Evolutionary conservation across 1,140 invertebrate species (phyloP), one percentile per base, ranked within the genome.

Genomic region (Ridgeia piscesae): DNA sequence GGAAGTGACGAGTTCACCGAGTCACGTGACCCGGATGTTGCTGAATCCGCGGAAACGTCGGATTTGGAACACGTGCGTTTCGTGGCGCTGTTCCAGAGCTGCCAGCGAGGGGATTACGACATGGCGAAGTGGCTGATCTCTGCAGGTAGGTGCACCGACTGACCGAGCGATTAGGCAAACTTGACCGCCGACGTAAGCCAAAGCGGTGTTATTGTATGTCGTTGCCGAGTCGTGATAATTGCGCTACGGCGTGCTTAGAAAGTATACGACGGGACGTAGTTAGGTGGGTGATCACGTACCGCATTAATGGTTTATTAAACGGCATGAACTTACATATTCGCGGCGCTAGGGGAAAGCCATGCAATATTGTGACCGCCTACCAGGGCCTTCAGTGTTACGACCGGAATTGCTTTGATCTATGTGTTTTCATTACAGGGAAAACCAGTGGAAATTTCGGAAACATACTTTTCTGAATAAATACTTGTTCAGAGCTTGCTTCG

Each of bases 1-100:
- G 89, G 17, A 35, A 90, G 89, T n/a, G 89, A 90, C 89, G n/a
- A 35, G 6, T 11, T 34, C 0, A 42, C 34, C 17, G n/a, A 17
- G 17, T 34, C 89, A 35, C n/a, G 89, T 11, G 58, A 77, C 27
- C 35, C 34, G 34, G 89, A 90, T 42, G 89, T 90, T 17, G 21
- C 89, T 34, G 89, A 90, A n/a, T 35, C 11, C 9, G 17, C 34
- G n/a, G 89, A 90, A 27, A 90, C 17, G 89, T 35, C 89, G 31
- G 34, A 17, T 6, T 17, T 42, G 1, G 35, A 33, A 90, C 31
- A 42, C 35, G 89, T 33, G 35, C 89, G 89, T 17, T 90, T 90
- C n/a, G 89, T 90, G 34, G 89, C 89, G 89, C 6, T 90, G 34
- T 90, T 35, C 89, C 34, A n/a, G 89, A 90, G 34, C 34, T 34